These are phyloP conservation scores for Serrognathus titanus DNA, from an alignment of 2,888 invertebrate species.

Conservation along the genomic window DNA sequence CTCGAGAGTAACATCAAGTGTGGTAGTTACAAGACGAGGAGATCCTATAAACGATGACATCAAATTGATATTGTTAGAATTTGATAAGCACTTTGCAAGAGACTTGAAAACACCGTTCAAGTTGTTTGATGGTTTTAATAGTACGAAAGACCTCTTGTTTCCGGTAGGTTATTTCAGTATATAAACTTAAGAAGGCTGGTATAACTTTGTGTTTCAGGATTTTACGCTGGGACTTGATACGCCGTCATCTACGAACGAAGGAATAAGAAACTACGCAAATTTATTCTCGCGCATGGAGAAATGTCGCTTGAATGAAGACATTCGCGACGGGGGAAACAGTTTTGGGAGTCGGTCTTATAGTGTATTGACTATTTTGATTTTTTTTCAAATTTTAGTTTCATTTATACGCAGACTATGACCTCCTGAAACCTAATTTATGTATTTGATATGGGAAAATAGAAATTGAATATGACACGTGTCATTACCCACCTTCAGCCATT, in stretches of 20 bases:
- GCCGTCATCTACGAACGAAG: slow-evolving; percentile 42
- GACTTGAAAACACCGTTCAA: slow-evolving; percentile 51
- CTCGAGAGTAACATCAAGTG: slow-evolving; percentile 59
- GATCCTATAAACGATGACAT: slow-evolving; percentile 35
- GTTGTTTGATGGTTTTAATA: slow-evolving; percentile 59
- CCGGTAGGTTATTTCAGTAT: slow-evolving; percentile 42
- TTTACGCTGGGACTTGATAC: slow-evolving; percentile 57
- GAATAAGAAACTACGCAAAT: slow-evolving; percentile 57
- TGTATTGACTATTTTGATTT: no score
- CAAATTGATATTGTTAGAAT: slow-evolving; percentile 31
- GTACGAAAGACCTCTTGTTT: slow-evolving; percentile 56
- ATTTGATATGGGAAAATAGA: no score
- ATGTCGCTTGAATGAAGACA: slow-evolving; percentile 26
- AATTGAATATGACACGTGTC: no score
- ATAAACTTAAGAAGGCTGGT: no score
- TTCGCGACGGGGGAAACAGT: no score
- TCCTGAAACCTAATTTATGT: no score
- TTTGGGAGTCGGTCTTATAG: no score
- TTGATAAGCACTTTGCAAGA: slow-evolving; percentile 37
- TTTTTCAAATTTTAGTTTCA: no score
- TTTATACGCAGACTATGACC: no score
- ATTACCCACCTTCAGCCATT: no score
- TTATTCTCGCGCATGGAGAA: slow-evolving; percentile 52
- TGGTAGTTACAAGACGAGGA: slow-evolving; percentile 54
- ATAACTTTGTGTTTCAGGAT: slow-evolving; percentile 41